phyloP scores from a whole-genome alignment of 53 echinoderm and acorn worm species.

The Echinarachnius parma region DNA sequence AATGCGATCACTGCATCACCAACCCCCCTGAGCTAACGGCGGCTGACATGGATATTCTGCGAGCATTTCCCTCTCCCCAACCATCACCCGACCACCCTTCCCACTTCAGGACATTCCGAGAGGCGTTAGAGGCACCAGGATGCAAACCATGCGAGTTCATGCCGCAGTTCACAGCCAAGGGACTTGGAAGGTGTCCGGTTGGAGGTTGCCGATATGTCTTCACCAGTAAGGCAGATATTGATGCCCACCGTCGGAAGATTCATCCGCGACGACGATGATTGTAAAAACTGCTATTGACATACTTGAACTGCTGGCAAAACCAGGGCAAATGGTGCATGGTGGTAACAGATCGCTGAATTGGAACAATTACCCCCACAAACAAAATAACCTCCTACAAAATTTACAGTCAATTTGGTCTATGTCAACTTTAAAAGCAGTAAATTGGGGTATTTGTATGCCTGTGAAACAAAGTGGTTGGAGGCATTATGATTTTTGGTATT shows the following conservation, averaged over 20 bases:
- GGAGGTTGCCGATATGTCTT: background rate
- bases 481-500: no score
- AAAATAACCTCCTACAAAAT: no score
- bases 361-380: no score
- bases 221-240: background rate
- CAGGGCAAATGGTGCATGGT: no score
- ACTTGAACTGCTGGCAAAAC: no score
- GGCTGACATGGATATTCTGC: background rate
- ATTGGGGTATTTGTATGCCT: no score
- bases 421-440: no score
- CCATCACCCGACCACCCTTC: background rate
- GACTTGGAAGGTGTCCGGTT: slow-evolving; percentile 7
- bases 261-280: no score
- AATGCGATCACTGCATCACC: background rate
- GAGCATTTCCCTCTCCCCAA: slow-evolving; percentile 1
- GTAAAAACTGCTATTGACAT: no score
- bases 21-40: background rate
- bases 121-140: background rate
- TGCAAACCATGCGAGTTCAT: background rate
- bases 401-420: no score
- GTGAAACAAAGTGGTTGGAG: no score
- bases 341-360: no score
- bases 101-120: slow-evolving; percentile 11
- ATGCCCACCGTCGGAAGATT: background rate
- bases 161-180: background rate